A percentile compares a stretch with the other conserved stretches of the same genome.
phyloP scores from a whole-genome alignment of 2,113 vertebrate species.

The Drymodes brunneopygia region DNA sequence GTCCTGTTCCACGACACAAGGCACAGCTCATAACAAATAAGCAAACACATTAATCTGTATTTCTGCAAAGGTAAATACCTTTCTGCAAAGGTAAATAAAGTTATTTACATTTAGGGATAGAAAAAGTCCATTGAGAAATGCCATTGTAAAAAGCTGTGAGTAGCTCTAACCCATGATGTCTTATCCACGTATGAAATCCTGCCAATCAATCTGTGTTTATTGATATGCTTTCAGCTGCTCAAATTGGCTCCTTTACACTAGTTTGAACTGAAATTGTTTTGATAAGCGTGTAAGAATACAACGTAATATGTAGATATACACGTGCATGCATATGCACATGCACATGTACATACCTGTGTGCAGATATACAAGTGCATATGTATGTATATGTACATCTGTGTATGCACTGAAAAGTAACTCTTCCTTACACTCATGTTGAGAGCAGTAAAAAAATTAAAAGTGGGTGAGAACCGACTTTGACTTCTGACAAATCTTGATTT shows the following conservation, averaged over 20 bases:
- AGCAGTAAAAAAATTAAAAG: not conserved
- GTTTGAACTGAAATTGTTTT: not conserved
- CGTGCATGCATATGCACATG: no score
- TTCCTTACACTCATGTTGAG: not conserved
- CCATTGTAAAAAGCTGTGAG: not conserved
- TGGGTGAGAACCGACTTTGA: not conserved
- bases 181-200: not conserved
- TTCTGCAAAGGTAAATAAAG: not conserved
- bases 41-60: constrained; percentile 11
- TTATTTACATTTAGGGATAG: constrained; percentile 15
- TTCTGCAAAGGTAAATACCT: constrained; percentile 27
- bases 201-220: not conserved
- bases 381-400: not conserved
- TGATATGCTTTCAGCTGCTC: not conserved
- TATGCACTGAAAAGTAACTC: not conserved
- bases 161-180: not conserved
- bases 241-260: not conserved
- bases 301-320: not conserved
- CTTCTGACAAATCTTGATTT: not conserved
- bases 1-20: not conserved
- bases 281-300: not conserved
- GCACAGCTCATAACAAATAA: constrained; percentile 7
- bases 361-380: no score
- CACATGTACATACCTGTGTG: no score
- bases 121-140: not conserved